These are phyloP conservation scores for Amorpha juglandis DNA, from an alignment of 2,888 invertebrate species.

Conservation along the genomic window DNA sequence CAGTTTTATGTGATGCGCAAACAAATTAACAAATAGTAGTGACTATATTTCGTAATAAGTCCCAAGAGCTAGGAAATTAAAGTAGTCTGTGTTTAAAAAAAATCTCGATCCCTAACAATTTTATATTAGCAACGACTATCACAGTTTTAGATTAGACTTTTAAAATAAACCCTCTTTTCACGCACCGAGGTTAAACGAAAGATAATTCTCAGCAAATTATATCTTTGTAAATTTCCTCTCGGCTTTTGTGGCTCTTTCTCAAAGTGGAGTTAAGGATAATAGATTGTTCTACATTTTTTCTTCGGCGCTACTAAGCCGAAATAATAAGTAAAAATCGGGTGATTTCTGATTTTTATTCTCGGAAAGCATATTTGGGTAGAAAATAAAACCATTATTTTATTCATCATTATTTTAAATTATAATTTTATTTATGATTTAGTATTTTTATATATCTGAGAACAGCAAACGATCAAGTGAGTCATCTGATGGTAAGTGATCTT, in stretches of 20 bases:
- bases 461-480: no score
- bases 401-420: no score
- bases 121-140: not conserved
- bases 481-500: no score
- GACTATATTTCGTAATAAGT: no score
- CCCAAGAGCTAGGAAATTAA: not conserved
- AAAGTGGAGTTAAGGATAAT: slow-evolving; percentile 13
- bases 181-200: not conserved
- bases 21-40: no score
- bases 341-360: not conserved
- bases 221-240: slow-evolving; percentile 3
- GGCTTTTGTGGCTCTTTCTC: not conserved
- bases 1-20: no score
- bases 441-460: no score
- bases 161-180: not conserved
- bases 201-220: slow-evolving; percentile 14
- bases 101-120: not conserved
- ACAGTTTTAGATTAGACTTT: not conserved
- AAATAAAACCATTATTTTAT: no score
- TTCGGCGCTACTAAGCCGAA: not conserved
- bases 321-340: not conserved
- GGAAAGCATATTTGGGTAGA: not conserved
- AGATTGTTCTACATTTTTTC: slow-evolving; percentile 6
- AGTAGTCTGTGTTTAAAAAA: not conserved
- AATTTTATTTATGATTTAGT: no score